phyloP scores from a whole-genome alignment of 2,113 vertebrate genomes.

The Willisornis vidua region DNA sequence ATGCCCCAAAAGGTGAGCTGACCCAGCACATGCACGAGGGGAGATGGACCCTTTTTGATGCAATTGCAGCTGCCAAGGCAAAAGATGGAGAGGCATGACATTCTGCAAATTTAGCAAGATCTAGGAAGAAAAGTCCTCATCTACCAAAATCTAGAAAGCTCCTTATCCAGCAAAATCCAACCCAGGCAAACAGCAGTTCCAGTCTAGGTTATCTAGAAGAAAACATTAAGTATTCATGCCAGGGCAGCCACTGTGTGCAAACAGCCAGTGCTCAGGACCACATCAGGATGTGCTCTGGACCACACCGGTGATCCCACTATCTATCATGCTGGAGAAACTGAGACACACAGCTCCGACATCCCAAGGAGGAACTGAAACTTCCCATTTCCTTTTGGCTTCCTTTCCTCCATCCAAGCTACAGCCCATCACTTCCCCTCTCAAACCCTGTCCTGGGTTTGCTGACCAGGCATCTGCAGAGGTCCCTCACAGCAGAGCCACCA shows the following conservation, averaged over 20 bases:
- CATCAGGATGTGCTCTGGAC: neutral
- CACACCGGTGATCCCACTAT: neutral
- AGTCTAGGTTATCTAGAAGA: neutral
- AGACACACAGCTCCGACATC: neutral
- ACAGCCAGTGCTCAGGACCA: neutral
- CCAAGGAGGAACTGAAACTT: neutral
- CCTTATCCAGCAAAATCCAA: neutral
- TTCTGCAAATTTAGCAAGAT: neutral
- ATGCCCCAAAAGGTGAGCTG: neutral
- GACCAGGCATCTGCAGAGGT: neutral
- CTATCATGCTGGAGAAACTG: fast-evolving
- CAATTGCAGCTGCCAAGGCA: neutral
- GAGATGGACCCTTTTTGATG: neutral
- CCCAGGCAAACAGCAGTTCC: neutral
- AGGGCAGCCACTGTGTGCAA: fast-evolving
- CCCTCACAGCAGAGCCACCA: neutral
- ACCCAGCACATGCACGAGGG: fast-evolving
- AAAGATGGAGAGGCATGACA: neutral
- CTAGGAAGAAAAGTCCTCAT: neutral
- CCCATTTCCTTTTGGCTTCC: neutral
- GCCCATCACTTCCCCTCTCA: neutral
- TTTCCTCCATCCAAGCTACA: neutral
- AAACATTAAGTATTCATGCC: neutral
- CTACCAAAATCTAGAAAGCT: neutral
- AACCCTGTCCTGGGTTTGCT: fast-evolving